Evolutionary conservation across 1,140 invertebrate genomes (phyloP).

Genomic region (Chionoecetes opilio): DNA sequence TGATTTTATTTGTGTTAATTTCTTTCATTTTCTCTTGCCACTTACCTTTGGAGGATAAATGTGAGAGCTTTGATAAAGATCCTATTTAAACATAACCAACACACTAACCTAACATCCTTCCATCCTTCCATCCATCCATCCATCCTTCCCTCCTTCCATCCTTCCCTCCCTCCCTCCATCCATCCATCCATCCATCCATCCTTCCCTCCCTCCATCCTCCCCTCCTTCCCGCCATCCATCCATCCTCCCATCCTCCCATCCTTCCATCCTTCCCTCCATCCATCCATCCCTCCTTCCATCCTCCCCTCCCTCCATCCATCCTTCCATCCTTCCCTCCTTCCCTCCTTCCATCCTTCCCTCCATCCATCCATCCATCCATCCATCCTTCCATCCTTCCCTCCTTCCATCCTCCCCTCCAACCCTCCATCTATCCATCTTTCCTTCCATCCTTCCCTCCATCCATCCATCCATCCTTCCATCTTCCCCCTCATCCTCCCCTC

Average conservation of each 20-base stretch:
- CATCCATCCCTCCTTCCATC: neutral
- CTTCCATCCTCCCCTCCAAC: too few relatives aligned
- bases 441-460: too few relatives aligned
- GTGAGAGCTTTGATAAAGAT: neutral
- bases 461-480: too few relatives aligned
- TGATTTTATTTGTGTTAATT: too few relatives aligned
- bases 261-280: neutral
- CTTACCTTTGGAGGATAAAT: neutral
- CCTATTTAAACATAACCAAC: constrained; percentile 25
- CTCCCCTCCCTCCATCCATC: neutral
- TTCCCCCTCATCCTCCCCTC: too few relatives aligned
- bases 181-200: neutral
- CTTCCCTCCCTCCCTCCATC: neutral
- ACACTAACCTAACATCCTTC: neutral
- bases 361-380: too few relatives aligned
- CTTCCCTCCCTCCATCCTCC: neutral
- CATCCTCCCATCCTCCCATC: neutral
- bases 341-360: neutral
- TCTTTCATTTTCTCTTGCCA: neutral
- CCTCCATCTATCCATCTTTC: too few relatives aligned
- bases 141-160: neutral
- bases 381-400: too few relatives aligned
- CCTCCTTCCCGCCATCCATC: neutral
- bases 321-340: neutral
- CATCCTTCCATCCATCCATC: neutral